Conservation (phyloP, 2,797 vertebrate genomes). For the Lophius americanus region DNA sequence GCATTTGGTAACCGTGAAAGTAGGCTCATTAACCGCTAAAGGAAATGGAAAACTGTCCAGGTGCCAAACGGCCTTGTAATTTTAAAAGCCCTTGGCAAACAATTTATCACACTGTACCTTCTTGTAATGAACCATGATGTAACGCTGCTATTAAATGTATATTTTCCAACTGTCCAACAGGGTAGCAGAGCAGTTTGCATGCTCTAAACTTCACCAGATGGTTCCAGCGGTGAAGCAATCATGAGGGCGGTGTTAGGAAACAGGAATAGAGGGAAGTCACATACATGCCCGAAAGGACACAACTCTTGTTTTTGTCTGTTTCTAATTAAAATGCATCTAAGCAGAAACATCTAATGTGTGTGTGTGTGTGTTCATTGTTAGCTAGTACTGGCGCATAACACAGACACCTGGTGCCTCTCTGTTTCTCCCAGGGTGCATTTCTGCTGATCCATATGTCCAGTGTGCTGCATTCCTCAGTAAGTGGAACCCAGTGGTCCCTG, state of each 20-base stretch:
- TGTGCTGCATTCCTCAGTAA: constrained; percentile 63
- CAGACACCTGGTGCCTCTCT: constrained; percentile 57
- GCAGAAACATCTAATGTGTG: constrained; percentile 8
- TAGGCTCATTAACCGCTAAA: constrained; percentile 70
- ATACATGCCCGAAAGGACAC: constrained; percentile 16
- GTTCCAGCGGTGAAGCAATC: constrained; percentile 39
- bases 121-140: constrained; percentile 71
- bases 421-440: constrained; percentile 60
- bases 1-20: constrained; percentile 73
- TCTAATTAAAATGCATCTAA: constrained; percentile 53
- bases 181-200: constrained; percentile 46
- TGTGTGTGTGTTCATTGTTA: constrained; percentile 36
- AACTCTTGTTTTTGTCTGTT: constrained; percentile 33
- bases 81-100: constrained; percentile 71
- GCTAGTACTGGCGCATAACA: constrained; percentile 27
- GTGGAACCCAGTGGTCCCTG: constrained; percentile 58
- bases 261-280: constrained; percentile 9
- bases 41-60: constrained; percentile 75
- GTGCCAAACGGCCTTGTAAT: constrained; percentile 73
- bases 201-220: constrained; percentile 56
- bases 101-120: constrained; percentile 72
- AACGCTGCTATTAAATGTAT: constrained; percentile 73
- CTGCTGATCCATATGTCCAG: constrained; percentile 55
- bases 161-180: constrained; percentile 68
- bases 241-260: constrained; percentile 9